Evolutionary conservation across 35 echinoderm and acorn worm genomes (phyloP).

Genomic region (Ophiothrix spiculata): DNA sequence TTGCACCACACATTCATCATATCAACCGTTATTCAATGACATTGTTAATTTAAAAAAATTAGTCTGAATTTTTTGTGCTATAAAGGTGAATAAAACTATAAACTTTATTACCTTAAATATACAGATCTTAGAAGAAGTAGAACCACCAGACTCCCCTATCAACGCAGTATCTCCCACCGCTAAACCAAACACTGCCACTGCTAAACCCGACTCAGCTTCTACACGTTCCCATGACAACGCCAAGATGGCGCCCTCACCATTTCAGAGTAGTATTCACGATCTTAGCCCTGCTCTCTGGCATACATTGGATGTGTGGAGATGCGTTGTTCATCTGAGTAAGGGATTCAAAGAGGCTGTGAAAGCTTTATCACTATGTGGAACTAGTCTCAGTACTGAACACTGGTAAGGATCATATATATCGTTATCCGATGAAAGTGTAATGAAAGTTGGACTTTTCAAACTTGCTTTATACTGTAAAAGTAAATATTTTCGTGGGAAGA

Average conservation of each 20-base stretch:
- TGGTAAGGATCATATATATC: no score
- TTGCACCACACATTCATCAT: no score
- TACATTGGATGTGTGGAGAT: conserved; percentile 93
- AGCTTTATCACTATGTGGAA: conserved; percentile 83
- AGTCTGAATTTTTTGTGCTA: no score
- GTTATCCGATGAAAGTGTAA: background rate
- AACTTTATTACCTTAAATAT: no score
- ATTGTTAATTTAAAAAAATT: no score
- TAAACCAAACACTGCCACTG: conserved; percentile 4
- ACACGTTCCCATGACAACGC: background rate
- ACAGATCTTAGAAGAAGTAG: conserved; percentile 34
- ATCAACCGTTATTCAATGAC: no score
- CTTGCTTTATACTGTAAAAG: no score
- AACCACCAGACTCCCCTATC: background rate
- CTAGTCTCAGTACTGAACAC: conserved; percentile 72
- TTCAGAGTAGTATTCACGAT: conserved; percentile 93
- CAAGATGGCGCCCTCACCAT: conserved; percentile 10
- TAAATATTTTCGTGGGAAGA: no score
- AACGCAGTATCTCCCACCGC: background rate
- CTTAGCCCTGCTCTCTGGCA: conserved; percentile 94
- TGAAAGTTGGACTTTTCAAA: no score
- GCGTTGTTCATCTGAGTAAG: conserved; percentile 75
- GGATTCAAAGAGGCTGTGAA: conserved; percentile 81
- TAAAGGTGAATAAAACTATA: no score
- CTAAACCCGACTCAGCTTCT: background rate